Conservation (phyloP, 2,113 vertebrate species). For the Lampris megalopsis region DNA sequence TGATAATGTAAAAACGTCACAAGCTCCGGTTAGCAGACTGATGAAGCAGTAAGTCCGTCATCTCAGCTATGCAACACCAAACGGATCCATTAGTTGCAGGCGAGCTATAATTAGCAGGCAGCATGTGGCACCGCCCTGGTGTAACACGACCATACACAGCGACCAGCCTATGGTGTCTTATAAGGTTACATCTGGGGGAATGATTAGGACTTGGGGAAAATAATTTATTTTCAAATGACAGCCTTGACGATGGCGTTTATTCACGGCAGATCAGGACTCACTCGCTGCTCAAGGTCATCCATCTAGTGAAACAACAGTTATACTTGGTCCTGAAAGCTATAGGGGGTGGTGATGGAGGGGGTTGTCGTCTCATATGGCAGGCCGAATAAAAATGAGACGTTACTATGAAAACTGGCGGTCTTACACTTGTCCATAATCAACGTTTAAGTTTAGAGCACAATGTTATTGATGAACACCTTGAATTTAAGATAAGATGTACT, state of each 20-base stretch:
- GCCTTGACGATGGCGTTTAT: background rate
- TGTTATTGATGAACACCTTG: background rate
- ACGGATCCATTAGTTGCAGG: background rate
- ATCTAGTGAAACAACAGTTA: background rate
- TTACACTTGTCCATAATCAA: background rate
- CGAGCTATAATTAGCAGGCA: background rate
- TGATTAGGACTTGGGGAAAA: background rate
- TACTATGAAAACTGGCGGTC: background rate
- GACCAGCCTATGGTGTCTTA: background rate
- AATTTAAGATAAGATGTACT: background rate
- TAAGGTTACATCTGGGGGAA: constrained; percentile 12
- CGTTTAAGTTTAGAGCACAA: background rate
- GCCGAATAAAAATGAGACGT: background rate
- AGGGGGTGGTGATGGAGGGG: too few species aligned
- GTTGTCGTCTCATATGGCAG: background rate
- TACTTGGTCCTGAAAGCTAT: too few species aligned
- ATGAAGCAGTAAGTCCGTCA: background rate
- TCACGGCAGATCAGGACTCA: background rate
- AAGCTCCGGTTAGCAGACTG: background rate
- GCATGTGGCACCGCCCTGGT: background rate
- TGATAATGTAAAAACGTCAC: background rate
- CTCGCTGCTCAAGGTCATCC: background rate
- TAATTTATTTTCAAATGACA: background rate
- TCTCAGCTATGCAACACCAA: background rate
- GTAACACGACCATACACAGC: background rate